These are phyloP conservation scores for Corythornis leucogaster DNA, from an alignment of 2,797 vertebrate genomes.

Conservation along the genomic window DNA sequence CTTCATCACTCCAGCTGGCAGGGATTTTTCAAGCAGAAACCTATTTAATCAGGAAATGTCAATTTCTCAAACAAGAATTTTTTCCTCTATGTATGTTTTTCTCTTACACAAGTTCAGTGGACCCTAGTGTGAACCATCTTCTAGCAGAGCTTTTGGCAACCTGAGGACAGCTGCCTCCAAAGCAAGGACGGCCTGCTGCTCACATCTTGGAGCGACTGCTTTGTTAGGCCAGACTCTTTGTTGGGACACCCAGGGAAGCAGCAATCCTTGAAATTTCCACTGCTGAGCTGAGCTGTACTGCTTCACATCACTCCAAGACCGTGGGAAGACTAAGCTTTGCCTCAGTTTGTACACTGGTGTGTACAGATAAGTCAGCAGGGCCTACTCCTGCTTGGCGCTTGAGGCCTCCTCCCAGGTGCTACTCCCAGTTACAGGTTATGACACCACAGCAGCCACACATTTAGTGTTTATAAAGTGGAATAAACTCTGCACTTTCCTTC, in stretches of 20 bases:
- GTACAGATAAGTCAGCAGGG: neutral
- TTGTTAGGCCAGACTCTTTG: neutral
- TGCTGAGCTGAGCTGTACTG: neutral
- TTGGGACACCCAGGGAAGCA: neutral
- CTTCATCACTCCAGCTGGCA: neutral
- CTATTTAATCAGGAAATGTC: neutral
- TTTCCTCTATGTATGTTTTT: neutral
- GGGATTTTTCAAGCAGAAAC: slow-evolving; percentile 39
- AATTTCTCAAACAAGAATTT: neutral
- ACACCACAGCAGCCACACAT: neutral
- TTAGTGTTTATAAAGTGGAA: no score
- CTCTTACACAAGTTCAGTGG: neutral
- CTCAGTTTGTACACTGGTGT: neutral
- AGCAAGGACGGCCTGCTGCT: neutral
- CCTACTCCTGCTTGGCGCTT: neutral
- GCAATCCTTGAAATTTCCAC: neutral
- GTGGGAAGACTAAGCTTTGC: neutral
- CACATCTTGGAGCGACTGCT: neutral
- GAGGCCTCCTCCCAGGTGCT: neutral
- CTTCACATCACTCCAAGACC: neutral
- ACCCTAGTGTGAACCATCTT: neutral
- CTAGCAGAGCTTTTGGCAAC: neutral
- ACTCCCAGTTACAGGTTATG: neutral
- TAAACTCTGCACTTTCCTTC: neutral
- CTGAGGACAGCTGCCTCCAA: neutral